Evolutionary conservation across 2,888 invertebrate genomes (phyloP).

Genomic region (Eupithecia inturbata): DNA sequence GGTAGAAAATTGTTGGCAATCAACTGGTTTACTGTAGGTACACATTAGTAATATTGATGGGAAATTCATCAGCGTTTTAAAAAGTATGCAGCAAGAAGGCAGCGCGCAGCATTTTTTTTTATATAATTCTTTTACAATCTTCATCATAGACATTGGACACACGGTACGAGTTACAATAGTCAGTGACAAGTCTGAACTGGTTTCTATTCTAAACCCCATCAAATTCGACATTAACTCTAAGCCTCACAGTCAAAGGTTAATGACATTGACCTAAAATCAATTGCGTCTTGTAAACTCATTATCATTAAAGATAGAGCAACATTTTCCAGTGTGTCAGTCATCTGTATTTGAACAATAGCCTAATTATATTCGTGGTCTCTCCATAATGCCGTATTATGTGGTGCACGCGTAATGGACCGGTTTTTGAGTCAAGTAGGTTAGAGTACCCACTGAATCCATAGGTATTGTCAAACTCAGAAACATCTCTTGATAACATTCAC

Average conservation of each 20-base stretch:
- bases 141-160: not conserved
- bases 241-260: no score
- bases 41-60: not conserved
- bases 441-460: not conserved
- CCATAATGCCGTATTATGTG: not conserved
- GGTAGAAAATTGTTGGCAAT: not conserved
- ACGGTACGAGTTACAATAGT: not conserved
- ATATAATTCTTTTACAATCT: not conserved
- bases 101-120: not conserved
- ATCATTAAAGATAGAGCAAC: not conserved
- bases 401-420: not conserved
- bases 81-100: not conserved
- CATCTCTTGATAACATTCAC: not conserved
- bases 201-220: not conserved
- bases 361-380: not conserved
- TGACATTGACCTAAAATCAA: no score
- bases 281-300: no score
- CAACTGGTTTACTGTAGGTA: not conserved
- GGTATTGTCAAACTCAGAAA: not conserved
- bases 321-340: not conserved
- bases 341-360: not conserved
- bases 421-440: not conserved
- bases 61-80: not conserved
- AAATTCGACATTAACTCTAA: not conserved
- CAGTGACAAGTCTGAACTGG: not conserved